These are phyloP conservation scores for Lathamus discolor DNA, from an alignment of 2,113 vertebrate species.

Conservation along the genomic window DNA sequence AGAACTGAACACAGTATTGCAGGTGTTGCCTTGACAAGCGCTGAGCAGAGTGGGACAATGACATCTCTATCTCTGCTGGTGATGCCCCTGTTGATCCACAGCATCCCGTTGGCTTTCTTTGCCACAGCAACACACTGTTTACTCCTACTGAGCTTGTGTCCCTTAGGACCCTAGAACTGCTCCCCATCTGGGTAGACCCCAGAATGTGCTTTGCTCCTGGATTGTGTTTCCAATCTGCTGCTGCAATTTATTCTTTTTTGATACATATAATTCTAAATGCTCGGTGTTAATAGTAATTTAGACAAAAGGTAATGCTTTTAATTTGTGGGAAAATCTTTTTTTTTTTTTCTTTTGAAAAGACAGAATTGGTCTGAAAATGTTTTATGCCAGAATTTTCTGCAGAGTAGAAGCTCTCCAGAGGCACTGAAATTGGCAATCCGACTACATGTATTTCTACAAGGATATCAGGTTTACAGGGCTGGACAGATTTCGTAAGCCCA, in stretches of 20 bases:
- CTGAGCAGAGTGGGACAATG: not conserved
- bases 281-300: not conserved
- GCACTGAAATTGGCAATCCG: not conserved
- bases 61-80: not conserved
- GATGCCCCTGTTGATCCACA: not conserved
- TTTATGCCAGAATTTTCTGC: slow-evolving; percentile 3
- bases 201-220: not conserved
- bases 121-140: not conserved
- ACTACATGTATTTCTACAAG: not conserved
- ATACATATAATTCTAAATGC: not conserved
- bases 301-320: not conserved
- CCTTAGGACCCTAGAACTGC: not conserved
- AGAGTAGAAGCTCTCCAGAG: not conserved
- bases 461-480: not conserved
- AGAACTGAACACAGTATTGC: not conserved
- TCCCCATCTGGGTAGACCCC: not conserved
- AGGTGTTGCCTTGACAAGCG: not conserved
- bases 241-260: not conserved
- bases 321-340: not conserved
- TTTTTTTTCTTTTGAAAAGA: not conserved
- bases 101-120: not conserved
- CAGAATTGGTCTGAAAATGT: not conserved
- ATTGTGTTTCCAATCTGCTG: not conserved
- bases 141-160: not conserved
- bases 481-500: not conserved